A percentile compares a stretch with the other conserved stretches of the same genome.
phyloP scores from a whole-genome alignment of 2,113 vertebrate species.

The Microtus richardsoni region DNA sequence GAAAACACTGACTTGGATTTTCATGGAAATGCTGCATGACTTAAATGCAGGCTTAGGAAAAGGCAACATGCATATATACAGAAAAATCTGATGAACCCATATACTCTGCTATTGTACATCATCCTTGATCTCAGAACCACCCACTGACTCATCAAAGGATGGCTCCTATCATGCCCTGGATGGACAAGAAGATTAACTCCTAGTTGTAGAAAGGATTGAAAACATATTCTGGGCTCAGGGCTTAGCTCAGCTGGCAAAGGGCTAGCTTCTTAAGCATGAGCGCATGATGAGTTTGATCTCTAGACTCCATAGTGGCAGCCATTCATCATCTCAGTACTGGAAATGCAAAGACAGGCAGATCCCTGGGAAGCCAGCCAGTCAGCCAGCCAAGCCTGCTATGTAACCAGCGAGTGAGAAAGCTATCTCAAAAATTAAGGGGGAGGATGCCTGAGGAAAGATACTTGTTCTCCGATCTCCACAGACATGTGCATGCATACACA shows the following conservation, averaged over 20 bases:
- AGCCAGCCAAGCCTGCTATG: too few relatives aligned
- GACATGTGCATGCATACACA: not conserved
- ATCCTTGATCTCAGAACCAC: not conserved
- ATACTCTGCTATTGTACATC: not conserved
- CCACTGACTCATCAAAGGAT: not conserved
- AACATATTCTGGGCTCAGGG: not conserved
- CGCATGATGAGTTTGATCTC: not conserved
- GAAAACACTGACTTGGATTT: constrained; percentile 19
- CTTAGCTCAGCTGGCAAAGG: not conserved
- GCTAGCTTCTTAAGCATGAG: not conserved
- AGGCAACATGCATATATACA: not conserved
- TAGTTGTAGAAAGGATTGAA: not conserved
- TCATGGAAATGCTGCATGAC: not conserved
- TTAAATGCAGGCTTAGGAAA: constrained; percentile 11
- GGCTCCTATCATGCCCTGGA: not conserved
- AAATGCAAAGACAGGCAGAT: not conserved
- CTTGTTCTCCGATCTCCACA: not conserved
- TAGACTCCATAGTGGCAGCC: not conserved
- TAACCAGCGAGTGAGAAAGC: not conserved
- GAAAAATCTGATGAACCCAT: not conserved
- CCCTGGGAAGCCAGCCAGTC: not conserved
- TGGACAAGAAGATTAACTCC: not conserved
- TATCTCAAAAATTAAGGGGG: not conserved
- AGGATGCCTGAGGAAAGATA: not conserved
- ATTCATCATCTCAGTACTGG: too few relatives aligned